phyloP scores from a whole-genome alignment of 2,888 invertebrate genomes.

The Hermaeophaga mercurialis region DNA sequence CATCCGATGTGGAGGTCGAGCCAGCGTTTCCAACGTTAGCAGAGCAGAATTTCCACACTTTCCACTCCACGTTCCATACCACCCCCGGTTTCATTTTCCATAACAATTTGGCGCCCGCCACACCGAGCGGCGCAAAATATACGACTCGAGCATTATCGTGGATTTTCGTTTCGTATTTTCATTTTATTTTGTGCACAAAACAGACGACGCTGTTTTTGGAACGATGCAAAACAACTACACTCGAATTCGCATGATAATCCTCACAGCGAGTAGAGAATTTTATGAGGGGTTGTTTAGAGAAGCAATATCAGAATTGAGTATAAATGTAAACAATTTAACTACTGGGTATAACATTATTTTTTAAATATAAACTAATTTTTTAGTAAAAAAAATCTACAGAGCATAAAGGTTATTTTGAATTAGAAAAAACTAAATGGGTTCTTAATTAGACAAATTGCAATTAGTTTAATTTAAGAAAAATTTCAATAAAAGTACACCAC shows the following conservation, averaged over 20 bases:
- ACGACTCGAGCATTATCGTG: slow-evolving; percentile 40
- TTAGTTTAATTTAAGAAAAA: no score
- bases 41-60: slow-evolving; percentile 15
- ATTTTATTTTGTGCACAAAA: slow-evolving; percentile 36
- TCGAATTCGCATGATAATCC: neutral
- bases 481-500: no score
- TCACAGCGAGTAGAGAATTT: neutral
- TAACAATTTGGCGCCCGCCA: slow-evolving; percentile 38
- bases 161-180: slow-evolving; percentile 43
- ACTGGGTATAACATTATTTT: no score
- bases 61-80: slow-evolving; percentile 17
- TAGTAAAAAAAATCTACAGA: no score
- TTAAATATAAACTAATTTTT: no score
- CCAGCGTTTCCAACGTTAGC: slow-evolving; percentile 6
- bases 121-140: slow-evolving; percentile 30
- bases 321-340: no score
- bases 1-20: neutral
- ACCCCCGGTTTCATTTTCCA: slow-evolving; percentile 35
- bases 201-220: slow-evolving; percentile 32
- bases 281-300: no score
- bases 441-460: no score
- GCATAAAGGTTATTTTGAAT: no score
- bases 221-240: slow-evolving; percentile 11
- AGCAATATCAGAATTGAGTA: no score
- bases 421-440: no score